These are phyloP conservation scores for Zhengitettix transpicula DNA, from an alignment of 2,888 invertebrate genomes.

Conservation along the genomic window DNA sequence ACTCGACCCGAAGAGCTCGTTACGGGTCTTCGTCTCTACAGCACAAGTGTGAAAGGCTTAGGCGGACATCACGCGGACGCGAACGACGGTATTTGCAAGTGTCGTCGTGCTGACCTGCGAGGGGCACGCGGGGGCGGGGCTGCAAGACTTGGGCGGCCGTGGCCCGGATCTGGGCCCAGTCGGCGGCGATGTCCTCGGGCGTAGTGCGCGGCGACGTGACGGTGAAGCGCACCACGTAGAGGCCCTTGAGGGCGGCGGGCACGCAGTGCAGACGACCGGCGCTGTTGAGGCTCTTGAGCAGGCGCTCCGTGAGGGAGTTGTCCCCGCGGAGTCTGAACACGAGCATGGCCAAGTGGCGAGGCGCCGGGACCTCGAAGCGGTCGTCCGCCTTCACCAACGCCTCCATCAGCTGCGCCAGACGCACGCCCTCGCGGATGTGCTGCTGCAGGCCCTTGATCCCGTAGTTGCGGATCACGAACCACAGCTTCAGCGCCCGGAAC, in stretches of 20 bases:
- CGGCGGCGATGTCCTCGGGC: constrained; percentile 41
- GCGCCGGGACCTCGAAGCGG: constrained; percentile 70
- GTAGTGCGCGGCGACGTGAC: constrained; percentile 68
- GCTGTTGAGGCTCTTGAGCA: constrained; percentile 74
- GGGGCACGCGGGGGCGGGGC: constrained; percentile 45
- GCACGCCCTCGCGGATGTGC: constrained; percentile 79
- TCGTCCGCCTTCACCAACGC: constrained; percentile 63
- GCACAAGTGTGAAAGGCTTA: too few species aligned
- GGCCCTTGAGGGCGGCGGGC: constrained; percentile 77
- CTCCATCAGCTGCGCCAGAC: constrained; percentile 81
- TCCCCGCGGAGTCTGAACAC: constrained; percentile 77
- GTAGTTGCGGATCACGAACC: constrained; percentile 92
- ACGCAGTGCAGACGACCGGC: constrained; percentile 85
- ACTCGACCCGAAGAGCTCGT: constrained; percentile 83
- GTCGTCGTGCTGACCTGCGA: constrained; percentile 42
- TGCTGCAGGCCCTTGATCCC: constrained; percentile 82
- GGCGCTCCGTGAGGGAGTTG: constrained; percentile 70
- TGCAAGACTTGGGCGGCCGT: constrained; percentile 53
- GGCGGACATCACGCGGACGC: too few species aligned
- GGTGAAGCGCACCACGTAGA: constrained; percentile 46
- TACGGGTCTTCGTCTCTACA: constrained; percentile 63
- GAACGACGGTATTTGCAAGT: too few species aligned
- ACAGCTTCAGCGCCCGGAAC: constrained; percentile 83
- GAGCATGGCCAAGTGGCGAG: constrained; percentile 74
- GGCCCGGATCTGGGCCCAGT: constrained; percentile 71